Percentiles rank a stretch among this genome's conserved stretches.
phyloP scores from a whole-genome alignment of 92 coral and sea anemone species.

The Heliopora coerulea region DNA sequence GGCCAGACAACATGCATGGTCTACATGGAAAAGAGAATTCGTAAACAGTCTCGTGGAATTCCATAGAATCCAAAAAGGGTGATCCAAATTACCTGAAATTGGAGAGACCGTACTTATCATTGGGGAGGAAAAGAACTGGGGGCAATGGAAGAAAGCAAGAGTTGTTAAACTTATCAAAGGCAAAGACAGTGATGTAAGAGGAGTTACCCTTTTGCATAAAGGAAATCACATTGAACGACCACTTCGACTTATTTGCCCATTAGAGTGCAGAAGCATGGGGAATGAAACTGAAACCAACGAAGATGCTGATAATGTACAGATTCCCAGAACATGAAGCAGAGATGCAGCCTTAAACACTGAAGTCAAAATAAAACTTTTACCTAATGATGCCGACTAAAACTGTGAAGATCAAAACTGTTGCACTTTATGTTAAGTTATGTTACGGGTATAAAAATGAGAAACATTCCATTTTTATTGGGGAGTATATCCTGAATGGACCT shows the following conservation, averaged over 20 bases:
- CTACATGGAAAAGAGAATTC: conserved; percentile 31
- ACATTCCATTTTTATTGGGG: too few relatives aligned
- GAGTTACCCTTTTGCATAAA: conserved; percentile 31
- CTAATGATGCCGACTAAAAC: too few relatives aligned
- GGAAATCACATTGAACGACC: conserved; percentile 14
- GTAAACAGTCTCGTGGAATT: conserved; percentile 60
- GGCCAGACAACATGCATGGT: conserved; percentile 40
- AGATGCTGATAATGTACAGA: background rate
- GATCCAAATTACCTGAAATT: conserved; percentile 28
- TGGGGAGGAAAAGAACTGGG: conserved; percentile 63
- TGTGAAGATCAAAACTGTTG: too few relatives aligned
- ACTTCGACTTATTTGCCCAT: background rate
- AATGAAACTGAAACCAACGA: background rate
- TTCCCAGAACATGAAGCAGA: too few relatives aligned
- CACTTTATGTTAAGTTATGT: too few relatives aligned
- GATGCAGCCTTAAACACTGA: too few relatives aligned
- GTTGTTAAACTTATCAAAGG: conserved; percentile 47
- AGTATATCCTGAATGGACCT: too few relatives aligned
- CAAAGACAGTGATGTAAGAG: conserved; percentile 54
- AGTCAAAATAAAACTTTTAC: too few relatives aligned
- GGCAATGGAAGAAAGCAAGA: conserved; percentile 56
- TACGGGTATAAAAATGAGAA: too few relatives aligned
- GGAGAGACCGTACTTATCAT: conserved; percentile 60
- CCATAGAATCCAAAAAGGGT: conserved; percentile 39
- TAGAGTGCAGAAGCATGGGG: conserved; percentile 1